These are phyloP conservation scores for Sesamia nonagrioides DNA, from an alignment of 1,140 invertebrate species.

Conservation along the genomic window DNA sequence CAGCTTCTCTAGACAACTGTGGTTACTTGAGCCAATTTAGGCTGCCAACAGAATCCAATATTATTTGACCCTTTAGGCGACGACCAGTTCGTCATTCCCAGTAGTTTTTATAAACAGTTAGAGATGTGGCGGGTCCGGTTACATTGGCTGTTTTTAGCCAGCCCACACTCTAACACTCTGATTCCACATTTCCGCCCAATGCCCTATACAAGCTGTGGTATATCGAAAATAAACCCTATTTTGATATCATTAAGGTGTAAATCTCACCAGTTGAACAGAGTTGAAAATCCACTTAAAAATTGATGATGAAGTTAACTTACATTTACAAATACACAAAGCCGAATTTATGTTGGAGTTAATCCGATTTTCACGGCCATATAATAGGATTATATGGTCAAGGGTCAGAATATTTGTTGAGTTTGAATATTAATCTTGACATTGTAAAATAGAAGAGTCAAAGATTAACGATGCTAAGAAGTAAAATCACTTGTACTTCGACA, in stretches of 20 bases:
- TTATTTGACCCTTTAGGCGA: constrained; percentile 66
- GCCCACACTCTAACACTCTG: constrained; percentile 76
- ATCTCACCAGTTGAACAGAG: not conserved
- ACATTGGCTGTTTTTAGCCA: constrained; percentile 69
- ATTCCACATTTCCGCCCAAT: constrained; percentile 83
- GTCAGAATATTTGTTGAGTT: not conserved
- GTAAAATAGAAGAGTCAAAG: too few species aligned
- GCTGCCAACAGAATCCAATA: constrained; percentile 65
- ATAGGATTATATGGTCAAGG: constrained; percentile 4
- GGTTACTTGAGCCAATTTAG: constrained; percentile 84
- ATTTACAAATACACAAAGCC: constrained; percentile 40
- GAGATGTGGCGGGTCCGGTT: constrained; percentile 64
- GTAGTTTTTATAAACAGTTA: constrained; percentile 57
- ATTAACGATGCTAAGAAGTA: too few species aligned
- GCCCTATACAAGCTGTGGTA: constrained; percentile 67
- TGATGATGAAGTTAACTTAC: constrained; percentile 35
- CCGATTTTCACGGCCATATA: not conserved
- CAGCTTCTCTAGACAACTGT: constrained; percentile 70
- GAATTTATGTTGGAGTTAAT: constrained; percentile 13
- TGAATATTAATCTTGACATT: not conserved
- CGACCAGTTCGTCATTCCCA: constrained; percentile 55
- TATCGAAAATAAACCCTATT: constrained; percentile 63
- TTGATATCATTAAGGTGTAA: constrained; percentile 50
- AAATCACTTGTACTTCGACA: too few species aligned
- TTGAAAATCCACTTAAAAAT: constrained; percentile 26